These are phyloP conservation scores for Coleophora deauratella DNA, from an alignment of 2,888 invertebrate species.

Conservation along the genomic window DNA sequence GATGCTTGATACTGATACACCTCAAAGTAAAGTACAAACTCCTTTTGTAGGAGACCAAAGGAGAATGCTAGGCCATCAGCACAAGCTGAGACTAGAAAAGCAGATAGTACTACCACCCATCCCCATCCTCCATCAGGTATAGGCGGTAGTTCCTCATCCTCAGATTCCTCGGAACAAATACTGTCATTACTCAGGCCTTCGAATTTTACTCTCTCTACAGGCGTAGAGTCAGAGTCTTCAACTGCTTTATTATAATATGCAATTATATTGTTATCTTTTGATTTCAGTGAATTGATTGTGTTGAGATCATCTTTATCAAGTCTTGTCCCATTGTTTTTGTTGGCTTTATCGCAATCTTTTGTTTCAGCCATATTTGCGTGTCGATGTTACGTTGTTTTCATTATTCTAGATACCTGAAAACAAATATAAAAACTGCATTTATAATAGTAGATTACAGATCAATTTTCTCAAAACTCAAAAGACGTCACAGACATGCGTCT, in stretches of 20 bases:
- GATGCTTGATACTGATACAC: conserved; percentile 89
- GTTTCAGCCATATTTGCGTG: conserved; percentile 19
- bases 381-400: neutral
- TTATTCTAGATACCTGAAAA: neutral
- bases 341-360: conserved; percentile 16
- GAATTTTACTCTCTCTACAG: conserved; percentile 56
- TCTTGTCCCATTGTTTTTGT: conserved; percentile 11
- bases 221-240: conserved; percentile 21
- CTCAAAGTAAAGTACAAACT: conserved; percentile 84
- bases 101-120: conserved; percentile 90
- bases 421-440: neutral
- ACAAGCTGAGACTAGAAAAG: conserved; percentile 89
- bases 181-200: conserved; percentile 62
- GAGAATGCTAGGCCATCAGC: conserved; percentile 95
- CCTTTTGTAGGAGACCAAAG: conserved; percentile 90
- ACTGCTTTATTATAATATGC: conserved; percentile 30
- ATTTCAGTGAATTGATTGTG: conserved; percentile 54
- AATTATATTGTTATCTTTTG: conserved; percentile 33
- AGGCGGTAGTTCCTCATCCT: conserved; percentile 60
- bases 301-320: conserved; percentile 35
- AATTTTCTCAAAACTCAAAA: too few relatives aligned
- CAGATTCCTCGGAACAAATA: conserved; percentile 48
- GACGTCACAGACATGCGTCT: too few relatives aligned
- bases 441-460: neutral
- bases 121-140: conserved; percentile 91